Evolutionary conservation across 1,140 invertebrate species (phyloP).

Genomic region (Bombus turneri): DNA sequence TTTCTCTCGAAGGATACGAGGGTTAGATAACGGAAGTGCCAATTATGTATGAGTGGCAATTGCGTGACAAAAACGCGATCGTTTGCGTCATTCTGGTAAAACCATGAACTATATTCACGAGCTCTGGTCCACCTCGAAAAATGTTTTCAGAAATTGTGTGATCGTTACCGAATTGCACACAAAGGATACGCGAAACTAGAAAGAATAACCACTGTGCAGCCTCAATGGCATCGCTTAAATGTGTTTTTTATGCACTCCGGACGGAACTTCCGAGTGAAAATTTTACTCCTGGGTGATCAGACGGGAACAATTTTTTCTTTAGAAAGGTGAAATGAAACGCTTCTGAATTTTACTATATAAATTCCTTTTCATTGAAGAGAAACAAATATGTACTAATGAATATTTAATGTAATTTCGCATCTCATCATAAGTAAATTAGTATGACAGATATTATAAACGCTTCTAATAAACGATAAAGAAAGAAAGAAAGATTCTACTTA

Average conservation of each 20-base stretch:
- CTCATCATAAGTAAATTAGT: no score
- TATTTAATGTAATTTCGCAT: no score
- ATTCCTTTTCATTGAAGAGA: no score
- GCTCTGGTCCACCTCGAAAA: background rate
- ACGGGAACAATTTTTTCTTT: background rate
- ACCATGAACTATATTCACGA: background rate
- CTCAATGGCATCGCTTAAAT: background rate
- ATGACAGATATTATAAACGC: no score
- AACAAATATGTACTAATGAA: no score
- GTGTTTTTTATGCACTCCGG: background rate
- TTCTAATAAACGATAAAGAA: no score
- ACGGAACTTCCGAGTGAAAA: background rate
- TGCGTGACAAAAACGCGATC: constrained; percentile 25
- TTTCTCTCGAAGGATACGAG: constrained; percentile 38
- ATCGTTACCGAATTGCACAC: background rate
- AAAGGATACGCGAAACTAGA: background rate
- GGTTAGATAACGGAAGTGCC: constrained; percentile 48
- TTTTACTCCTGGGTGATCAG: background rate
- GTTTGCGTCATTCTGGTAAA: constrained; percentile 20
- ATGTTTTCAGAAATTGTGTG: background rate
- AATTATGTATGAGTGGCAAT: constrained; percentile 52
- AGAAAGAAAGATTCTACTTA: no score
- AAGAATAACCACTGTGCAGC: background rate
- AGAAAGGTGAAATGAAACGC: background rate
- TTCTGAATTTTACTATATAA: no score